phyloP scores from a whole-genome alignment of 2,888 invertebrate species.

The Acleris cristana region DNA sequence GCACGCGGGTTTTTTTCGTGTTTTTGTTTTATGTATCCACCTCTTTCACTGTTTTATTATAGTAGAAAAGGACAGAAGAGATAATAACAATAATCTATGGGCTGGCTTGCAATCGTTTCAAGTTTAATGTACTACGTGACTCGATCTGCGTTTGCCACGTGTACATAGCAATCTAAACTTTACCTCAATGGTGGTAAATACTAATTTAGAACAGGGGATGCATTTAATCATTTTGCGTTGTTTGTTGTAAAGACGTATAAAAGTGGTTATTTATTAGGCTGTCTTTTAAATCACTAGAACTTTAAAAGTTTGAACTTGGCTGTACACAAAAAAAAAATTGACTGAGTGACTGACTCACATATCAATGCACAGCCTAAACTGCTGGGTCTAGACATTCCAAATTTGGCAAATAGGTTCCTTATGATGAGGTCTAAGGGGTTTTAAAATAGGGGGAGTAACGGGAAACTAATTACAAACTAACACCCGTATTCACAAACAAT shows the following conservation, averaged over 20 bases:
- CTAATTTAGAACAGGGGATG: neutral
- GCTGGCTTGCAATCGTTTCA: constrained; percentile 35
- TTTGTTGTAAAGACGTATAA: neutral
- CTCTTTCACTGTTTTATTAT: no score
- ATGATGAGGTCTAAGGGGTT: no score
- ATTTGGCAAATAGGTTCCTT: no score
- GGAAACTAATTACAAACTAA: no score
- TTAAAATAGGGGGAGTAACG: no score
- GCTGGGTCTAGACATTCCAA: no score
- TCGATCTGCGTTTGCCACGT: constrained; percentile 19
- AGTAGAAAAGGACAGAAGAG: constrained; percentile 2
- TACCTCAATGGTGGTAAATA: constrained; percentile 2
- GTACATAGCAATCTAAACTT: constrained; percentile 14
- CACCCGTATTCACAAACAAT: no score
- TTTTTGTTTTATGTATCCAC: no score
- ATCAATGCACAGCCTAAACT: no score
- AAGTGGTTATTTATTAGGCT: constrained; percentile 1
- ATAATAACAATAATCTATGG: constrained; percentile 8
- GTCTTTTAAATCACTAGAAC: neutral
- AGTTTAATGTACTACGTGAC: constrained; percentile 45
- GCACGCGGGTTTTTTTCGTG: no score
- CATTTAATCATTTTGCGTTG: neutral
- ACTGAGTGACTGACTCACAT: no score
- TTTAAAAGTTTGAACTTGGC: neutral
- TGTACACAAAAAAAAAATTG: no score